Conservation (phyloP, 2,797 vertebrate genomes). For the Phrynocephalus guinanensis region DNA sequence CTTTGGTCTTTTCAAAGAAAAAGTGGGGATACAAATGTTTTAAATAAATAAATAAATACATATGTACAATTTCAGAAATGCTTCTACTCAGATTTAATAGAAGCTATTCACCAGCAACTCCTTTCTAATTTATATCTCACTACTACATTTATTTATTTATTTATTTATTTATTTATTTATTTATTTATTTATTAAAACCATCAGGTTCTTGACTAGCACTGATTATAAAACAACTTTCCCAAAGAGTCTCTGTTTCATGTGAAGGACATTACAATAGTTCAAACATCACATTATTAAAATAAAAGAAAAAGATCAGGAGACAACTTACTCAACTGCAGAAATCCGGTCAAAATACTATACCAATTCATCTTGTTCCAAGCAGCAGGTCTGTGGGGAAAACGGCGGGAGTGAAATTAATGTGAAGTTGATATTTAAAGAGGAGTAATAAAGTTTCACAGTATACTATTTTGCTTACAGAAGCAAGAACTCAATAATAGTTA, state of each 20-base stretch:
- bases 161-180: no score
- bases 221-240: background rate
- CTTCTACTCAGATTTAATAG: background rate
- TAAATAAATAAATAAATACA: background rate
- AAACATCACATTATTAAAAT: background rate
- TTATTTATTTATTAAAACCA: background rate
- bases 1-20: no score
- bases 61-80: constrained; percentile 2
- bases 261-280: background rate
- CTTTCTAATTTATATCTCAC: background rate
- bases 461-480: background rate
- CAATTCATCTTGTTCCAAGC: constrained; percentile 72
- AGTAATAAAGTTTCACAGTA: background rate
- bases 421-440: background rate
- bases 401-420: constrained; percentile 13
- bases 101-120: background rate
- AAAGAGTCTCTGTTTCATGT: background rate
- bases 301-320: background rate
- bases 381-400: constrained; percentile 61
- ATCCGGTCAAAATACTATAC: constrained; percentile 51
- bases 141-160: no score
- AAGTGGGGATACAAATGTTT: background rate
- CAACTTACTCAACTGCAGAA: constrained; percentile 76
- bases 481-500: background rate
- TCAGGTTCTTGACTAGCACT: background rate